Conservation (phyloP, 2,797 vertebrate genomes). For the Crocodylus rhombifer region DNA sequence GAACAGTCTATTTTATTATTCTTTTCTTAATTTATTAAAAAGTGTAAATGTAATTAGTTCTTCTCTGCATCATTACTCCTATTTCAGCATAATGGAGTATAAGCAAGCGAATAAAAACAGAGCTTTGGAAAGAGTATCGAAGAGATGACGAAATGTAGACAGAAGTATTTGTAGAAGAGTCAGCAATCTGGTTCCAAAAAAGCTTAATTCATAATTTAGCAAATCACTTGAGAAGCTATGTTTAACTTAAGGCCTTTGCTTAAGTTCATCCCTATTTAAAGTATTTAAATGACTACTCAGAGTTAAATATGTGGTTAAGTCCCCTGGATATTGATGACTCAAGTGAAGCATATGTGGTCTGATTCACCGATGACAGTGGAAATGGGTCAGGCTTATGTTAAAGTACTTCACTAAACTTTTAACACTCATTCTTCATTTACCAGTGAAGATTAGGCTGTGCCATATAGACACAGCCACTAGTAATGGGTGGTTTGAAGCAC, state of each 20-base stretch:
- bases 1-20: background rate
- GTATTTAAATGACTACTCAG: background rate
- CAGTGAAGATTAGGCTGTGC: background rate
- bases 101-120: background rate
- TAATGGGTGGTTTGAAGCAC: background rate
- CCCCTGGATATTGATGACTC: background rate
- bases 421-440: background rate
- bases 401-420: background rate
- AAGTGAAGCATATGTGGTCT: background rate
- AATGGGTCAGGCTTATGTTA: background rate
- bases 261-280: background rate
- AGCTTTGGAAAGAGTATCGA: background rate
- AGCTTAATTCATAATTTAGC: background rate
- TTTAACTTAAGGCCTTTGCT: background rate
- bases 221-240: background rate
- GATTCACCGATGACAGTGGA: accelerated
- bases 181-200: background rate
- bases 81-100: background rate
- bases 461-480: background rate
- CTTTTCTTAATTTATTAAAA: background rate
- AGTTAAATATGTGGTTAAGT: background rate
- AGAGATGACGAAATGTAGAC: background rate
- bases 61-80: background rate
- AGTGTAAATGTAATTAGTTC: background rate
- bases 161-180: background rate